phyloP scores from a whole-genome alignment of 1,140 invertebrate genomes.

The Diploscapter pachys region DNA sequence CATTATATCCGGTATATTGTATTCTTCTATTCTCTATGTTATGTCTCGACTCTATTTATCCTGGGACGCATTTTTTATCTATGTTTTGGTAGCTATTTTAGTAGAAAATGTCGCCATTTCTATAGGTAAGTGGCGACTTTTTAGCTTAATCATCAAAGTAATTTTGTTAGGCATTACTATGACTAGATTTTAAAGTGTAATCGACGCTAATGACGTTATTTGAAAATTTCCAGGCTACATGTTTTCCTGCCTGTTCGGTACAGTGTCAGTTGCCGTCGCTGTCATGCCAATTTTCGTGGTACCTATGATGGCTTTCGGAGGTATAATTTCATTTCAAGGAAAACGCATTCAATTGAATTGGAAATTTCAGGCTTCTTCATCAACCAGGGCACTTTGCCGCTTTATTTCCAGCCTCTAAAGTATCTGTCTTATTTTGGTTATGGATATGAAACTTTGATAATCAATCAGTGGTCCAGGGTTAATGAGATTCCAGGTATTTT shows the following conservation, averaged over 20 bases:
- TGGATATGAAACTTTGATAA: slow-evolving; percentile 83
- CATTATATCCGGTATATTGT: slow-evolving; percentile 76
- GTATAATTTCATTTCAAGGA: slow-evolving; percentile 15
- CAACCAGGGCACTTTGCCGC: slow-evolving; percentile 78
- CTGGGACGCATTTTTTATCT: slow-evolving; percentile 72
- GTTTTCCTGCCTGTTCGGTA: slow-evolving; percentile 78
- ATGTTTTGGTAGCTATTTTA: slow-evolving; percentile 72
- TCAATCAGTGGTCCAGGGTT: slow-evolving; percentile 80
- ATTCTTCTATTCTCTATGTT: slow-evolving; percentile 79
- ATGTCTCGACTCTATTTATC: slow-evolving; percentile 69
- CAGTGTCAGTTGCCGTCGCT: slow-evolving; percentile 78
- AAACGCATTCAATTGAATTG: too few species aligned
- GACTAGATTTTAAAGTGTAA: too few species aligned
- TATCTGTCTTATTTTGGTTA: slow-evolving; percentile 93
- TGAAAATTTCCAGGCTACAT: slow-evolving; percentile 71
- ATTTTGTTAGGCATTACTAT: too few species aligned
- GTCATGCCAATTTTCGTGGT: slow-evolving; percentile 84
- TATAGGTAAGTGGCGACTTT: slow-evolving; percentile 70
- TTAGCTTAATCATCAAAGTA: too few species aligned
- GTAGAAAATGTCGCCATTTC: slow-evolving; percentile 85
- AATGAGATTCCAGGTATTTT: slow-evolving; percentile 53
- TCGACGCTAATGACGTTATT: too few species aligned
- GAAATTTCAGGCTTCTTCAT: slow-evolving; percentile 76
- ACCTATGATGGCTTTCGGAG: slow-evolving; percentile 84
- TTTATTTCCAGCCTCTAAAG: slow-evolving; percentile 83